phyloP scores from a whole-genome alignment of 2,888 invertebrate genomes.

The Lasioglossum lativentre region DNA sequence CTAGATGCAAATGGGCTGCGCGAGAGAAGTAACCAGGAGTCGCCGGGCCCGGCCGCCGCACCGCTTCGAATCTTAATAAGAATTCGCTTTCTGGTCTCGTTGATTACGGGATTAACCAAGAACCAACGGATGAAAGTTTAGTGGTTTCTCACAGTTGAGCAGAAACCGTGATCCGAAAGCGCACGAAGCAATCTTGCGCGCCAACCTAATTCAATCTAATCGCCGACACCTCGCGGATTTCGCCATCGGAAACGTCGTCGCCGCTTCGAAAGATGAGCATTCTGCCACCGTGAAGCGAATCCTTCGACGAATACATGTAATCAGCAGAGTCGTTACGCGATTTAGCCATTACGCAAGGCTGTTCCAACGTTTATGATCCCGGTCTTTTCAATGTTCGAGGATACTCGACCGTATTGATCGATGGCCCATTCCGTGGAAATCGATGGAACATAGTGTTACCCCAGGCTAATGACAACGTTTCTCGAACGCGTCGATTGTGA shows the following conservation, averaged over 20 bases:
- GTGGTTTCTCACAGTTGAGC: constrained; percentile 74
- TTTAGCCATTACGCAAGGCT: constrained; percentile 55
- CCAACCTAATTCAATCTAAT: constrained; percentile 73
- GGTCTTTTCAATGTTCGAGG: constrained; percentile 2
- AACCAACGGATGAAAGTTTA: constrained; percentile 71
- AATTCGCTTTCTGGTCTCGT: constrained; percentile 56
- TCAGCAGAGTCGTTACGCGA: constrained; percentile 54
- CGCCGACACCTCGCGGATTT: constrained; percentile 63
- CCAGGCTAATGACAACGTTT: not conserved
- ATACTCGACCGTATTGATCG: not conserved
- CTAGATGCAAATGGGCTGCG: constrained; percentile 53
- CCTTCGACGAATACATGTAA: constrained; percentile 59
- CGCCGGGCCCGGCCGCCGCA: not conserved
- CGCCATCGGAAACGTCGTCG: constrained; percentile 52
- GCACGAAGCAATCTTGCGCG: constrained; percentile 56
- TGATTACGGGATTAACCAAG: constrained; percentile 62
- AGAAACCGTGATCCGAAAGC: constrained; percentile 62
- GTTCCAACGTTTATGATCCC: not conserved
- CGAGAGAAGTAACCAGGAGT: constrained; percentile 21
- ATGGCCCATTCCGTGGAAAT: not conserved
- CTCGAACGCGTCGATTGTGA: not conserved
- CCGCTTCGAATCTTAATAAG: constrained; percentile 62
- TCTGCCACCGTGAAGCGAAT: constrained; percentile 55
- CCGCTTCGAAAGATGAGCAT: constrained; percentile 53
- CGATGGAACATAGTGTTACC: not conserved